Percentiles rank a stretch among this genome's conserved stretches.
These are phyloP conservation scores for Rhinoraja longicauda DNA, from an alignment of 2,797 vertebrate genomes.

Conservation along the genomic window DNA sequence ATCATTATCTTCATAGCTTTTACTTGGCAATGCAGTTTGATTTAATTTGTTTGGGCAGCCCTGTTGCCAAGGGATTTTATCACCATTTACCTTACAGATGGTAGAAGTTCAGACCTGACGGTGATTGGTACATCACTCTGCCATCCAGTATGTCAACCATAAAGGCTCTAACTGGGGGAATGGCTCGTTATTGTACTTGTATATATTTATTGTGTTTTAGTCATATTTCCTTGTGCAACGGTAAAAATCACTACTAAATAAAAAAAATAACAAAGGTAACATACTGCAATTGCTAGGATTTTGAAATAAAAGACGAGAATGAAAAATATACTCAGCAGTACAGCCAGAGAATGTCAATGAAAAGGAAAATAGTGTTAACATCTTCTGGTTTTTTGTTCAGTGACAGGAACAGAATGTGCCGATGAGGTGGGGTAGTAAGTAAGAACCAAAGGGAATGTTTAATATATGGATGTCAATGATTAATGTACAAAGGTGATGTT, in stretches of 20 bases:
- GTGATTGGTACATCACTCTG: neutral
- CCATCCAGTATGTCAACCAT: neutral
- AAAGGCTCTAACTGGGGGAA: neutral
- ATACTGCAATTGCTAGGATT: neutral
- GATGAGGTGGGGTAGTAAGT: neutral
- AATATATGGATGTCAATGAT: neutral
- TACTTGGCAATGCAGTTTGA: neutral
- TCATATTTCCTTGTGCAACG: neutral
- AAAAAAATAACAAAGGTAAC: neutral
- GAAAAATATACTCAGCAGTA: too few relatives aligned
- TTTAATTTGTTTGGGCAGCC: neutral
- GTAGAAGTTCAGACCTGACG: neutral
- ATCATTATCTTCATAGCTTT: neutral
- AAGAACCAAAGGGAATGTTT: neutral
- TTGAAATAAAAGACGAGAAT: neutral
- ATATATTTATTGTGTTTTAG: too few relatives aligned
- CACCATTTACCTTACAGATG: neutral
- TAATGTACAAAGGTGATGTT: neutral
- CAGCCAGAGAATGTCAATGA: neutral
- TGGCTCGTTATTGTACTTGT: neutral
- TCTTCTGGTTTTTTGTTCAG: neutral
- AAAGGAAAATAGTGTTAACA: neutral
- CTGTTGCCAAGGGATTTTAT: neutral
- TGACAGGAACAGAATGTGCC: neutral
- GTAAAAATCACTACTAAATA: neutral